Percentiles rank a stretch among this genome's conserved stretches.
phyloP scores from a whole-genome alignment of 2,888 invertebrate species.

The Synanthedon myopaeformis region DNA sequence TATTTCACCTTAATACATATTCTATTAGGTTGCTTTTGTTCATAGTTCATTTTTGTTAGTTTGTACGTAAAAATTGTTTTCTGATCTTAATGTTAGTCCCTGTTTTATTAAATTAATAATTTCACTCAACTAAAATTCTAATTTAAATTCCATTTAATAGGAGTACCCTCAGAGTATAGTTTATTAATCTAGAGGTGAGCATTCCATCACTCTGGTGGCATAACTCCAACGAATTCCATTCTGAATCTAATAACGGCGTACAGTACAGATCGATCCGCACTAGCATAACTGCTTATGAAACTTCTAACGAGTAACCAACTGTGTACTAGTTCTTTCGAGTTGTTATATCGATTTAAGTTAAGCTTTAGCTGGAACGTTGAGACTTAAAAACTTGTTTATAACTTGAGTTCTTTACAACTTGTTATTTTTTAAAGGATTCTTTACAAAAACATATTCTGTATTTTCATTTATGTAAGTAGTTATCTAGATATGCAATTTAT shows the following conservation, averaged over 20 bases:
- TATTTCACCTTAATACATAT: no score
- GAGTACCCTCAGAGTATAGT: neutral
- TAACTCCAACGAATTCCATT: neutral
- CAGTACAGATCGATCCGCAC: no score
- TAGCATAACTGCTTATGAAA: neutral
- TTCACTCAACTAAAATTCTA: no score
- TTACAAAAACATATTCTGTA: no score
- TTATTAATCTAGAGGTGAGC: neutral
- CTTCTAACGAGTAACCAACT: neutral
- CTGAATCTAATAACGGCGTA: neutral
- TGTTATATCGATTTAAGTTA: neutral
- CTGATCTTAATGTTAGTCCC: no score
- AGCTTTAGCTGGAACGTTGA: neutral
- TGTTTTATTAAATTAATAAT: no score
- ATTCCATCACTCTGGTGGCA: neutral
- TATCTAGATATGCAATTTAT: no score
- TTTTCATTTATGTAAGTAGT: no score
- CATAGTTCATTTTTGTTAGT: no score
- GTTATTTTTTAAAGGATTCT: neutral
- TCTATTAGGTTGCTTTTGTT: no score
- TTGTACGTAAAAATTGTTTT: no score
- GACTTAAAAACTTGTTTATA: neutral
- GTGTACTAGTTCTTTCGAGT: neutral
- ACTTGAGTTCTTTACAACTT: neutral
- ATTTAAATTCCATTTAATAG: no score